Evolutionary conservation across 2,888 invertebrate species (phyloP), one percentile per base, ranked within the genome.

Genomic region (Polylopha cassiicola): DNA sequence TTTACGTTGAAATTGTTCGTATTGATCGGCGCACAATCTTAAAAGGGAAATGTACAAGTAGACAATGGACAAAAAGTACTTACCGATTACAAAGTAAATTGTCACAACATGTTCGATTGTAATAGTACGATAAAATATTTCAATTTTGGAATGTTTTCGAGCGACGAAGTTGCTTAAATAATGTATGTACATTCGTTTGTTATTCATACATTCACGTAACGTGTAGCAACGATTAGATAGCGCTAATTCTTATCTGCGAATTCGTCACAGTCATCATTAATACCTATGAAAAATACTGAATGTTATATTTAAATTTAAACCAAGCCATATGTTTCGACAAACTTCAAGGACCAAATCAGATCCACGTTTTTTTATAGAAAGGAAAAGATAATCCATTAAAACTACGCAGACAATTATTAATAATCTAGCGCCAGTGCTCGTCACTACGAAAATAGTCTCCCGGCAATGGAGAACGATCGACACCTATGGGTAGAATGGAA

Each of bases 401-500:
- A 26, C 20, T 20, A 33, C 28, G 33, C 22, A 14, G 33, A 39
- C 34, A 18, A 30, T 36, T 36, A 24, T 41, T 41, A 36, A 41
- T 36, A 36, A 41, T 24, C 30, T 23, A 5, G 16, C 21, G 41
- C 21, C n/a, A n/a, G n/a, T 41, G 34, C 24, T 24, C 24, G 36
- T 36, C 30, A 13, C 34, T 24, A 29, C 29, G 32, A 33, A 23
- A 43, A 39, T 23, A 28, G 34, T 36, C 21, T 20, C 18, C 24
- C 22, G 23, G 39, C 30, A 32, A 36, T 44, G 37, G 38, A 38
- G 39, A 39, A 37, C 39, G 43, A 49, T 44, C 48, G 43, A 57
- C 51, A 51, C 55, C 55, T 41, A 55, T 56, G 50, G 55, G 52
- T 55, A 60, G 64, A 56, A 56, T 56, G 53, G 61, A 61, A 61